Evolutionary conservation across 2,888 invertebrate genomes (phyloP), one percentile per base, ranked within the genome.

Genomic region (Eulithis testata): DNA sequence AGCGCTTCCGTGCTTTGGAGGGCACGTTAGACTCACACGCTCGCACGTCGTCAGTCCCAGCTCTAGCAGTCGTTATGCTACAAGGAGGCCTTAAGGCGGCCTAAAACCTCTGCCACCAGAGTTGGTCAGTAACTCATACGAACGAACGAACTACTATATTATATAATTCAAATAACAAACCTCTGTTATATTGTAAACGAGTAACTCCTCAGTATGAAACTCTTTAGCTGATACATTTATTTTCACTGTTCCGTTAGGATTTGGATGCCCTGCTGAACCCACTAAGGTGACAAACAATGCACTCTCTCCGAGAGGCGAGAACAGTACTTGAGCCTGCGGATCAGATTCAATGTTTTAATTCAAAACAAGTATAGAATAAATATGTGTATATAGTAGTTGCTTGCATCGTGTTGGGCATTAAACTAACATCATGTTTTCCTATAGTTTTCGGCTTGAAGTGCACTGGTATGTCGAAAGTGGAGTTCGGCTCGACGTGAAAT

Each of bases 121-220:
- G 21, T 21, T 21, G 21, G 21, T 21, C 21, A 21, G 1, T 21
- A 21, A 21, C 21, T 21, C 21, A 21, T 21, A 21, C 2, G 21
- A 21, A 21, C 21, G 21, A 21, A 21, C 21, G 21, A 21, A 21
- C 9, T 40, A 8, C 40, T 40, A 40, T 40, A 9, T 40, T 40
- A 40, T 5, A 21, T 50, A 0, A 9, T 45, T 11, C 11, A 12
- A 44, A 31, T 1, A 54, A 36, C 59, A 31, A 21, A 54, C 93
- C 88, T 91, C 90, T 4, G 90, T 88, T 50, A 93, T 87, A 71
- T 93, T 91, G 68, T 88, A 76, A 14, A 93, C 90, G 1, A 78
- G 71, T 55, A 93, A 72, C 14, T 86, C 80, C 69, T 88, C 78
- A 8, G 83, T 83, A 50, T 87, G 83, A 1, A 73, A 61, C 0